These are phyloP conservation scores for Cochlearius cochlearius DNA, from an alignment of 2,113 vertebrate genomes.

Conservation along the genomic window DNA sequence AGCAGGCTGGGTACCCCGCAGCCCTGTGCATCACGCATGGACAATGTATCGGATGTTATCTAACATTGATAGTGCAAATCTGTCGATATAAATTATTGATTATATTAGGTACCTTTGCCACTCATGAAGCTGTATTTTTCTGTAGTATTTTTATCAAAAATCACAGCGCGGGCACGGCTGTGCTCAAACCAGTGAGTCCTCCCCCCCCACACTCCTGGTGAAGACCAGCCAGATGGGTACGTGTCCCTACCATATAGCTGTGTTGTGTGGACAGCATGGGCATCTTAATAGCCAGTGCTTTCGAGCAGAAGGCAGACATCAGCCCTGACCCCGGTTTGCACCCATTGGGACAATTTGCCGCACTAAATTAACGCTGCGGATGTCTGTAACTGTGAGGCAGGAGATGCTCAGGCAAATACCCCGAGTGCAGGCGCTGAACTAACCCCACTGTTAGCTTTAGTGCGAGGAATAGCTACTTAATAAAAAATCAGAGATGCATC, in stretches of 20 bases:
- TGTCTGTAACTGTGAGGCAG: background rate
- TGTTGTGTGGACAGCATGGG: background rate
- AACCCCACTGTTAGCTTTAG: background rate
- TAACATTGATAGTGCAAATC: background rate
- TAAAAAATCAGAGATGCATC: background rate
- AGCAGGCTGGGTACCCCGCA: rapidly evolving
- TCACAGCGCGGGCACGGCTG: background rate
- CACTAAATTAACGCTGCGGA: background rate
- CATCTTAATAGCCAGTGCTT: rapidly evolving
- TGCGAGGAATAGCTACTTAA: background rate
- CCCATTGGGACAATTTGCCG: background rate
- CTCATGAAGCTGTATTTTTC: background rate
- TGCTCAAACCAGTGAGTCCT: background rate
- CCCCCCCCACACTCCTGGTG: rapidly evolving
- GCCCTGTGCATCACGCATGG: rapidly evolving
- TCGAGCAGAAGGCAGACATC: background rate
- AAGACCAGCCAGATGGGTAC: rapidly evolving
- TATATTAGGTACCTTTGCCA: background rate
- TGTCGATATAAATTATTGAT: background rate
- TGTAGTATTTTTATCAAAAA: background rate
- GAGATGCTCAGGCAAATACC: background rate
- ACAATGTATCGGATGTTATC: rapidly evolving
- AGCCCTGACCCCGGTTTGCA: background rate
- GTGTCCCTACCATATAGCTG: rapidly evolving
- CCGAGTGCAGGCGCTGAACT: background rate